phyloP scores from a whole-genome alignment of 1,140 invertebrate species.

The Dinoponera quadriceps region DNA sequence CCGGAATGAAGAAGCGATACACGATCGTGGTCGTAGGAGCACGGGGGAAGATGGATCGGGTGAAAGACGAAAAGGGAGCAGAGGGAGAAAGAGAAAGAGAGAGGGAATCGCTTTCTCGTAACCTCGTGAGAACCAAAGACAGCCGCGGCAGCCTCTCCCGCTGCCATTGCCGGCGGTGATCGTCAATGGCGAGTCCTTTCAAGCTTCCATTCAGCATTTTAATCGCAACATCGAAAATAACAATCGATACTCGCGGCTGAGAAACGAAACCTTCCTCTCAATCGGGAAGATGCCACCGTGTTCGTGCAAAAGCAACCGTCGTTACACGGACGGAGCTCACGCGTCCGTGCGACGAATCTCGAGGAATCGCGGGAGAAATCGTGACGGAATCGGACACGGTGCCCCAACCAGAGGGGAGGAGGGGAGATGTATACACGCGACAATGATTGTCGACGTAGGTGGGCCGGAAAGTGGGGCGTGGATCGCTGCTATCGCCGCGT shows the following conservation, averaged over 20 bases:
- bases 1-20: conserved; percentile 44
- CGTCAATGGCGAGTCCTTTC: conserved; percentile 26
- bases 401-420: neutral
- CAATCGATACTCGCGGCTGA: neutral
- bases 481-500: conserved; percentile 53
- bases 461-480: conserved; percentile 65
- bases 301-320: too few species aligned
- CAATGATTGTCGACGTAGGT: conserved; percentile 62
- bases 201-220: neutral
- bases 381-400: neutral
- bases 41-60: conserved; percentile 50
- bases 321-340: neutral
- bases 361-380: conserved; percentile 18
- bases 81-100: conserved; percentile 36
- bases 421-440: conserved; percentile 1
- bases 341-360: neutral
- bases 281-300: too few species aligned
- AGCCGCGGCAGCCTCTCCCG: conserved; percentile 60
- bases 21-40: conserved; percentile 26
- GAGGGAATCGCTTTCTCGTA: conserved; percentile 77
- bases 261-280: neutral
- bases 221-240: neutral
- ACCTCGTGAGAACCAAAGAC: conserved; percentile 80
- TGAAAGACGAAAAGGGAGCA: conserved; percentile 24
- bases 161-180: conserved; percentile 62